Base-by-base conservation (phyloP, 2,113 vertebrate genomes). In the Leuciscus idus region DNA sequence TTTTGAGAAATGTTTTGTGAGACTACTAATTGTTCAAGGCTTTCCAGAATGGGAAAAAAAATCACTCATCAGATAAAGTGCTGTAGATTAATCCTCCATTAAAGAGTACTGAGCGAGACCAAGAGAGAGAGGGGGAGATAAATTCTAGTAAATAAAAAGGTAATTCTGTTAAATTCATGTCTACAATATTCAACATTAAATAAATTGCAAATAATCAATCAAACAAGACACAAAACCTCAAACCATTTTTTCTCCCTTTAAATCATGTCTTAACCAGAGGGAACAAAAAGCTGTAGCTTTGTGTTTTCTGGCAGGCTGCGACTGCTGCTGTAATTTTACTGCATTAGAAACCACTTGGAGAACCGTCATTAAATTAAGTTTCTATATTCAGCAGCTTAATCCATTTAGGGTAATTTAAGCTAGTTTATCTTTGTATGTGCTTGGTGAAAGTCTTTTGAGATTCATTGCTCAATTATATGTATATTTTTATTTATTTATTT, bases 21-120 rank as follows among this genome's bases (percentile, higher is more conserved):
- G 43, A 75, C 23, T 75, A 75, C n/a, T 75, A 50, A 75, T 75
- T 50, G 48, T 50, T 75, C 12, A 50, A 28, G 12, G 72, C 72
- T 75, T 50, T 75, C 23, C 13, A 15, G 43, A 77, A 43, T 43
- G 48, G 10, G 2, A 17, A n/a, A 15, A 26, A n/a, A 26, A 74
- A 48, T 17, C 72, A 50, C 72, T 75, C 72, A 75, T 48, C 43
- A 75, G 28, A 48, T 75, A 8, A 50, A 28, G 39, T 75, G 43
- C 43, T 75, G 39, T 17, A 50, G n/a, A 50, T 75, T 28, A 75
- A 75, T 48, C 23, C 46, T 48, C 12, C 43, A 26, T 72, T 74
- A 26, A 75, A 50, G 13, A 75, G 13, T 3, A 15, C 4, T 3
- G n/a, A 74, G 72, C 4, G 11, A 55, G 74, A 30, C n/a, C 7